Conservation (phyloP, 2,888 invertebrate species). For the Pristionchus mayeri region DNA sequence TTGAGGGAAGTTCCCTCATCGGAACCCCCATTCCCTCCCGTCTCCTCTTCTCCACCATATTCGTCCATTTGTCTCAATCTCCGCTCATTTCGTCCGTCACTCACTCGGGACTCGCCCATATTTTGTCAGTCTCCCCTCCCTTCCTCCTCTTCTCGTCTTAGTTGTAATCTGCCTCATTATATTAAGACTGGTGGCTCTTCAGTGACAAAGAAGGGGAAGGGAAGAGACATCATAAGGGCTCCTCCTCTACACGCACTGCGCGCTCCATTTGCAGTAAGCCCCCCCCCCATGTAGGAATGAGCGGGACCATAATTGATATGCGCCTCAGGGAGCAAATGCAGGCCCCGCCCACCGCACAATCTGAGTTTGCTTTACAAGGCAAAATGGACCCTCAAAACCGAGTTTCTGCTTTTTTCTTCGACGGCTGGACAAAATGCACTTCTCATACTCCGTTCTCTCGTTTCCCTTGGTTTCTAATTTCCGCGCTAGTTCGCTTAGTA, state of each 20-base stretch:
- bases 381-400: too few relatives aligned
- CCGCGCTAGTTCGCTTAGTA: too few relatives aligned
- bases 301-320: constrained; percentile 11
- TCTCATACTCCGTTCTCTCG: too few relatives aligned
- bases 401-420: too few relatives aligned
- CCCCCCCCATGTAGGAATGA: neutral
- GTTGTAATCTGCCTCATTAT: constrained; percentile 43
- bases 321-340: constrained; percentile 5
- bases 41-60: neutral
- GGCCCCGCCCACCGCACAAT: neutral
- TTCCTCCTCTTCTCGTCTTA: constrained; percentile 13
- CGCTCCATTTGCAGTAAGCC: neutral
- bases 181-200: constrained; percentile 16
- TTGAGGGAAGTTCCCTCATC: too few relatives aligned
- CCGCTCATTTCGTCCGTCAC: constrained; percentile 42
- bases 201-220: neutral
- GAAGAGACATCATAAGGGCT: neutral
- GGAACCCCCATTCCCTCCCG: neutral
- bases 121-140: constrained; percentile 28
- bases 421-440: too few relatives aligned
- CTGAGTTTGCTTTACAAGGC: neutral
- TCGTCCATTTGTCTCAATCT: constrained; percentile 39
- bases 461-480: too few relatives aligned
- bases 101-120: neutral
- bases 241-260: too few relatives aligned